A percentile compares a stretch with the other conserved stretches of the same genome.
Evolutionary conservation across 2,888 invertebrate species (phyloP).

Genomic region (Cryptocephalus primarius): DNA sequence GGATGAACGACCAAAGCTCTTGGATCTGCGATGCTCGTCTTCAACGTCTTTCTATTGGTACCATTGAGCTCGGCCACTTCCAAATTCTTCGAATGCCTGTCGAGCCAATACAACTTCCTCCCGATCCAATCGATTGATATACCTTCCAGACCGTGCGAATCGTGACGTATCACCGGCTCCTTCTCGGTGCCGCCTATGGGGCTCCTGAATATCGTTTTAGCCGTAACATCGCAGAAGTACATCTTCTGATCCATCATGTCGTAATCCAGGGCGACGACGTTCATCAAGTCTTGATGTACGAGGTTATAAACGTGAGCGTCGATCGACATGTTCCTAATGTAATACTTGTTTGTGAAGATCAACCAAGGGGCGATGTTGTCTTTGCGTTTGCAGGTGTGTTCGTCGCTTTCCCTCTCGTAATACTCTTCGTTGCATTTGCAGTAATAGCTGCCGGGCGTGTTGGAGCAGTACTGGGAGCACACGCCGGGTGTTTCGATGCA

Average conservation of each 20-base stretch:
- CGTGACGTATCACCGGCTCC: conserved; percentile 81
- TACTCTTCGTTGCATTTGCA: conserved; percentile 92
- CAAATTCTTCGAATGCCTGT: conserved; percentile 86
- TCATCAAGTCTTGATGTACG: conserved; percentile 89
- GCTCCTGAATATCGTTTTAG: conserved; percentile 83
- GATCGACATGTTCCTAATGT: conserved; percentile 88
- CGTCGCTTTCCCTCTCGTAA: conserved; percentile 77
- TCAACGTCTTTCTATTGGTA: conserved; percentile 77
- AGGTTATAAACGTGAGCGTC: conserved; percentile 79
- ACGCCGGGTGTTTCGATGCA: conserved; percentile 79
- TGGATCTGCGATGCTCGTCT: conserved; percentile 84
- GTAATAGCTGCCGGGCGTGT: conserved; percentile 88
- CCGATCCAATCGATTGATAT: conserved; percentile 95
- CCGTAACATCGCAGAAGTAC: conserved; percentile 94
- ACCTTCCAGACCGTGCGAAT: conserved; percentile 94
- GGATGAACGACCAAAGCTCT: conserved; percentile 93
- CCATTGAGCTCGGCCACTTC: conserved; percentile 94
- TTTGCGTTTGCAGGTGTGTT: conserved; percentile 81
- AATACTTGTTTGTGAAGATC: conserved; percentile 94
- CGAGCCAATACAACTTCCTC: conserved; percentile 93
- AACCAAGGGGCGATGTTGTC: conserved; percentile 78
- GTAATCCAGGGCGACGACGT: conserved; percentile 93
- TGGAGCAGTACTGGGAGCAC: conserved; percentile 91
- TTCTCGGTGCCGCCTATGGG: conserved; percentile 50
- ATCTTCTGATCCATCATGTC: conserved; percentile 74